Percentiles rank a stretch among this genome's conserved stretches.
phyloP scores from a whole-genome alignment of 2,888 invertebrate genomes.

The Epistrophella euchroma region DNA sequence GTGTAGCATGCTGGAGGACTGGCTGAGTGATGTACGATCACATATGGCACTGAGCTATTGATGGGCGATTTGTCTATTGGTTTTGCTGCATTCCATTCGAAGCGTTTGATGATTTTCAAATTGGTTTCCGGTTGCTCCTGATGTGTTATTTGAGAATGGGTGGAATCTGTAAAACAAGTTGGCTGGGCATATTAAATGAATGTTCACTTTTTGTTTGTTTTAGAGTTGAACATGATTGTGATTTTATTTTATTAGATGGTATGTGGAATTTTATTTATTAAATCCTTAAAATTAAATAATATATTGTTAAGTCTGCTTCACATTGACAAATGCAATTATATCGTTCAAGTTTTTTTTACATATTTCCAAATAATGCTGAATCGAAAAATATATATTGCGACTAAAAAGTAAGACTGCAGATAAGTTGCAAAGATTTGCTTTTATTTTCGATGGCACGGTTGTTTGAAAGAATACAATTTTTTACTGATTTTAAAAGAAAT shows the following conservation, averaged over 20 bases:
- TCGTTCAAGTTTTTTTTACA: too few relatives aligned
- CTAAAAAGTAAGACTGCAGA: too few relatives aligned
- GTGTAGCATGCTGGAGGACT: constrained; percentile 85
- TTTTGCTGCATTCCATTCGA: constrained; percentile 85
- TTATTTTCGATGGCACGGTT: too few relatives aligned
- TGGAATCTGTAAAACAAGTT: constrained; percentile 34
- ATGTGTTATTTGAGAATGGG: neutral
- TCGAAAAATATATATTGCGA: too few relatives aligned
- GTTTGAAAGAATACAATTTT: too few relatives aligned
- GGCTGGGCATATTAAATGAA: constrained; percentile 15
- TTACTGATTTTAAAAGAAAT: too few relatives aligned
- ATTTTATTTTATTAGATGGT: neutral
- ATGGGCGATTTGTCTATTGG: constrained; percentile 82
- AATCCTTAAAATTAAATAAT: neutral
- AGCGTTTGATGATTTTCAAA: constrained; percentile 80
- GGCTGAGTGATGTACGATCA: constrained; percentile 88
- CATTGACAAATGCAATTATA: neutral
- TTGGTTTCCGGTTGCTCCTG: constrained; percentile 22
- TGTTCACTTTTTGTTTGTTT: neutral
- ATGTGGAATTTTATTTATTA: neutral
- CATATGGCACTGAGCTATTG: constrained; percentile 86
- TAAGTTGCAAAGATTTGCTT: too few relatives aligned
- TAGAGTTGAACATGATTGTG: neutral
- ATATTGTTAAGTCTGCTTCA: neutral
- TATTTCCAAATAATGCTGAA: too few relatives aligned